Conservation (phyloP, 2,888 invertebrate genomes). For the Rhingia campestris region DNA sequence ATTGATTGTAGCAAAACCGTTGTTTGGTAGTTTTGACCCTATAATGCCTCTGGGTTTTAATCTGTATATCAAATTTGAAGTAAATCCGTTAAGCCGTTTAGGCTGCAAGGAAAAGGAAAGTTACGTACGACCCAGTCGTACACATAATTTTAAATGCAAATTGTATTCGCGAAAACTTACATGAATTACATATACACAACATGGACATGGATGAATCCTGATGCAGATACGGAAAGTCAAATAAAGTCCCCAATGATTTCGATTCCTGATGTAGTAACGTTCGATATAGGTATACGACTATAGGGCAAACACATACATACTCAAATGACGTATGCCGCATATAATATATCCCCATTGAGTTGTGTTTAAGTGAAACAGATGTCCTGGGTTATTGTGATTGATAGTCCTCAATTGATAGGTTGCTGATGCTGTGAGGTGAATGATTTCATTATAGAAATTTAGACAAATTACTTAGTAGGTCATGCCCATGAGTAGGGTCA, state of each 20-base stretch:
- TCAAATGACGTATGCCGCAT: constrained; percentile 59
- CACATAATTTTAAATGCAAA: constrained; percentile 19
- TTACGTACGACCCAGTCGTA: background rate
- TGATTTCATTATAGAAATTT: constrained; percentile 75
- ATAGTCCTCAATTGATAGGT: constrained; percentile 72
- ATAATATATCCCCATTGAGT: constrained; percentile 70
- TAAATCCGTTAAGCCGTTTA: too few species aligned
- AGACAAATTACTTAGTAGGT: constrained; percentile 71
- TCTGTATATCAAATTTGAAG: too few species aligned
- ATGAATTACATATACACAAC: constrained; percentile 11
- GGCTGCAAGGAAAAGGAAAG: too few species aligned
- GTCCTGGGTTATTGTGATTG: constrained; percentile 76
- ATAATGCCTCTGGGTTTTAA: too few species aligned
- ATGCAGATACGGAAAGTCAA: constrained; percentile 8
- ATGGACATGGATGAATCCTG: constrained; percentile 2
- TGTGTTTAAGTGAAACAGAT: constrained; percentile 76
- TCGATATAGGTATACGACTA: background rate
- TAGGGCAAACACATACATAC: background rate
- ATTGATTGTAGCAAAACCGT: too few species aligned
- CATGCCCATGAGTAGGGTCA: constrained; percentile 69
- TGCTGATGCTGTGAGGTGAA: constrained; percentile 66
- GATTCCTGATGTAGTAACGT: constrained; percentile 11
- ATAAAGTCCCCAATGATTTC: constrained; percentile 45
- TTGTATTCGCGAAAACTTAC: background rate
- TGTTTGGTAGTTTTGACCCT: too few species aligned